phyloP scores from a whole-genome alignment of 2,113 vertebrate species.

The Microcebus murinus region DNA sequence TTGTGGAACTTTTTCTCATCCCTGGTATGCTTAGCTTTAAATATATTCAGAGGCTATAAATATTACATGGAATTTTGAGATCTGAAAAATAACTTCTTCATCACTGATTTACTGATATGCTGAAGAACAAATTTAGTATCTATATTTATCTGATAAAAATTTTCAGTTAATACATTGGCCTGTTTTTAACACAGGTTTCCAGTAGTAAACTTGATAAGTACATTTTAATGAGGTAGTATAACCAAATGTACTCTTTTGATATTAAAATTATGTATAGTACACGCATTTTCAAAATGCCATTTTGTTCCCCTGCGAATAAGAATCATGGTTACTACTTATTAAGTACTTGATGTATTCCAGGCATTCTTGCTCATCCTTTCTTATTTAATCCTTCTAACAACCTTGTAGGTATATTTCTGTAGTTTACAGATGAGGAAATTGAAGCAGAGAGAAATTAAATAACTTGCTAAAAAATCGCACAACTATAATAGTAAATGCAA shows the following conservation, averaged over 20 bases:
- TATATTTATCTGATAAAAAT: conserved; percentile 65
- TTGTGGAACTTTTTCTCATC: conserved; percentile 71
- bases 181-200: not conserved
- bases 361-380: not conserved
- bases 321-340: not conserved
- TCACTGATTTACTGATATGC: conserved; percentile 62
- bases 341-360: not conserved
- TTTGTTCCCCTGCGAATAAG: not conserved
- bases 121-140: conserved; percentile 63
- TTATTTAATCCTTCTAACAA: not conserved
- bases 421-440: not conserved
- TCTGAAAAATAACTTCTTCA: conserved; percentile 69
- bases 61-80: conserved; percentile 75
- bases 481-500: not conserved
- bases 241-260: not conserved
- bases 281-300: not conserved
- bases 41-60: conserved; percentile 78
- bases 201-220: not conserved
- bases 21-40: conserved; percentile 64
- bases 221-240: not conserved
- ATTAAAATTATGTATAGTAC: not conserved
- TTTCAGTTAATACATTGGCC: conserved; percentile 41
- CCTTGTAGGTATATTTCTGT: not conserved
- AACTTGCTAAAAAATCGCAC: not conserved
- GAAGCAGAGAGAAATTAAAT: not conserved